Evolutionary conservation across 2,888 invertebrate species (phyloP), one percentile per base, ranked within the genome.

Genomic region (Nezara viridula): DNA sequence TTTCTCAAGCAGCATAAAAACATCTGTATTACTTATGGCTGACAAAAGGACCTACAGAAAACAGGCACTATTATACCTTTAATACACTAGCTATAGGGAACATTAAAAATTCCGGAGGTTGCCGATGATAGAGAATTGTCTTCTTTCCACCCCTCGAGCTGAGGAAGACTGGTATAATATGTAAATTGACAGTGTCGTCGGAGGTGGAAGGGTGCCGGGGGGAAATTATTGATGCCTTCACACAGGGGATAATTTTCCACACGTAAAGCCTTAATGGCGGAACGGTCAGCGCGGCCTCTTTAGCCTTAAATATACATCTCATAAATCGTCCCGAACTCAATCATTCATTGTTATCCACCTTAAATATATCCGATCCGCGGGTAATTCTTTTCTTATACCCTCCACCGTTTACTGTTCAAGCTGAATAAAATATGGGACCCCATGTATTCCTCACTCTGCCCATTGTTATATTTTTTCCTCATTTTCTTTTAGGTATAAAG

Each of bases 151-250:
- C 81, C 81, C 81, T 14, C n/a, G 21, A 6, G 73, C 73, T 14
- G 73, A 37, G 37, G 73, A 73, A 19, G 73, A n/a, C 44, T 81
- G 81, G 81, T 81, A 81, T 81, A 81, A 81, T 44, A 81, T 81
- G 81, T 47, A 81, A 81, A 81, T 81, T 81, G 81, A 81, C 81
- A 40, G 81, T 81, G 81, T 81, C 81, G 44, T 81, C 44, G 81
- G 81, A 44, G 81, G 81, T 44, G 44, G 81, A n/a, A 47, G 40
- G 81, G 81, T 81, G 44, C n/a, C 44, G 44, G 44, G 44, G 37
- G 24, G 81, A 81, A 81, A 81, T 81, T 81, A 81, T 81, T 81
- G 81, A 81, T 81, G 81, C 44, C 81, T 81, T 81, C 81, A 81
- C 81, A 81, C 81, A 44, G 44, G 81, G 81, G 81, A 81, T 81